Evolutionary conservation across 2,113 vertebrate genomes (phyloP), one percentile per base, ranked within the genome.

Genomic region (Hipposideros armiger): DNA sequence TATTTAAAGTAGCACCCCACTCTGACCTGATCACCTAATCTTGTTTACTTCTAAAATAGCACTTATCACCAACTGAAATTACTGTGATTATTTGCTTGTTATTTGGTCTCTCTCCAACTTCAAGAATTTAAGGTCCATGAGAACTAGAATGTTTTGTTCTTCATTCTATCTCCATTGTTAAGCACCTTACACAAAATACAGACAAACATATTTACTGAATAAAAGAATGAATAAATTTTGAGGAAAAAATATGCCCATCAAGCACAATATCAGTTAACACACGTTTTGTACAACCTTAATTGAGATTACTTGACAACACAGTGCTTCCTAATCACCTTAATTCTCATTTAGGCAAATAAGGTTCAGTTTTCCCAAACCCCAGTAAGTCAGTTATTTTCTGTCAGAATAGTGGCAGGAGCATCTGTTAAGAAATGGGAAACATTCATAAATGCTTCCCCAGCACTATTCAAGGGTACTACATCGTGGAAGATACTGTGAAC

Each of bases 41-140:
- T 64, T 70, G 17, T 86, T 96, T 95, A 90, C 84, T 81, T 97
- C 54, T 32, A 67, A 16, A 94, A 82, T 0, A 66, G 13, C 7
- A 89, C 17, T 95, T 88, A 82, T n/a, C 28, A 77, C 20, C 45
- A 96, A 60, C 47, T 95, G 32, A 94, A 95, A 94, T 94, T 92
- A 94, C 22, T 28, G 20, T 67, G 45, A 50, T 52, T 74, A 28
- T 40, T 32, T 72, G 17, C 13, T 69, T 90, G 4, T 17, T 17
- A 76, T 80, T 69, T 67, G 45, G 4, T 87, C 64, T 73, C 60
- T 96, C 62, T 91, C 5, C 16, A 93, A 77, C n/a, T 19, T 96
- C 14, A 91, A 93, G 92, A 94, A 96, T 66, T 13, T 82, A 95
- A 90, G 22, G 3, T 92, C 45, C 19, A 52, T 87, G 80, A 93